Conservation (phyloP, 2,113 vertebrate species). For the Silurus glanis region DNA sequence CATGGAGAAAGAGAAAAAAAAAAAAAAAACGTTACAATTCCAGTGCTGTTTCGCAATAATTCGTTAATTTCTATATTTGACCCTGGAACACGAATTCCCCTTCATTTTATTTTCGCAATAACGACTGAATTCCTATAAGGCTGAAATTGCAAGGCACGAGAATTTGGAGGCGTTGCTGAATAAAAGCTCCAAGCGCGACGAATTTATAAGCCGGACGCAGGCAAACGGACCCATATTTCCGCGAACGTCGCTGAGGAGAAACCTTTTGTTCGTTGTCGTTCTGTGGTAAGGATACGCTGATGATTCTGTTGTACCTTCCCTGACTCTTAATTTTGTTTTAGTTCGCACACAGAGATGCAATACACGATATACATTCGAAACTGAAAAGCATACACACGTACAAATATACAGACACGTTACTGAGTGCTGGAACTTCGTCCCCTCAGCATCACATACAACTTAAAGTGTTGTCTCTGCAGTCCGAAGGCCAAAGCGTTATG, state of each 20-base stretch:
- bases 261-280: slow-evolving; percentile 26
- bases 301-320: slow-evolving; percentile 1
- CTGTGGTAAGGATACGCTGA: not conserved
- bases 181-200: not conserved
- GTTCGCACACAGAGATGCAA: not conserved
- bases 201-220: slow-evolving; percentile 3
- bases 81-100: not conserved
- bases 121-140: not conserved
- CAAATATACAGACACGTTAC: slow-evolving; percentile 48
- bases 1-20: no score
- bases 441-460: slow-evolving; percentile 18
- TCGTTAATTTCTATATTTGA: slow-evolving; percentile 11
- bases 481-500: slow-evolving; percentile 5
- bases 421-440: slow-evolving; percentile 32
- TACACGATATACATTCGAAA: not conserved
- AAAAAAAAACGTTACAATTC: not conserved
- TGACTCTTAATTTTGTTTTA: slow-evolving; percentile 40
- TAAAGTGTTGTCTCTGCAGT: slow-evolving; percentile 15
- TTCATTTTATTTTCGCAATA: not conserved
- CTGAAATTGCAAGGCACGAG: slow-evolving; percentile 17
- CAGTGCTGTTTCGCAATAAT: not conserved
- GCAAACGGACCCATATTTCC: not conserved
- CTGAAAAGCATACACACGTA: slow-evolving; percentile 25
- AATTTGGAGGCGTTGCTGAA: slow-evolving; percentile 4
- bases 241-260: not conserved